Evolutionary conservation across 2,113 vertebrate species (phyloP), one percentile per base, ranked within the genome.

Genomic region (Amphilophus citrinellus): DNA sequence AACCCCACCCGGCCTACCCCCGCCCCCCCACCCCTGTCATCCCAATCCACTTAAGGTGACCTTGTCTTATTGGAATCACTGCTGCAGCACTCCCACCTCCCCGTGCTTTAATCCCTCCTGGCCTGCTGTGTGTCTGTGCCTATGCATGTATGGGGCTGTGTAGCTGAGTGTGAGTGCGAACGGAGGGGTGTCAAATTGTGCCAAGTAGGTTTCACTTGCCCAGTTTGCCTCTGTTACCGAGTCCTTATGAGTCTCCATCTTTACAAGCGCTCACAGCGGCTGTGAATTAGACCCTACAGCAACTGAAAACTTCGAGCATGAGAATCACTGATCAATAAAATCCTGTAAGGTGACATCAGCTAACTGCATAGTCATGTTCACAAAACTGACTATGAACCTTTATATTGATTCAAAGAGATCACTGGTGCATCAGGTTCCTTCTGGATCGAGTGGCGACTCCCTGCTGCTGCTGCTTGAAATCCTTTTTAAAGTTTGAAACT

Each of bases 31-130:
- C 6, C 22, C 56, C 56, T 37, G 2, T 58, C 77, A 80, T 84
- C 87, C 79, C 83, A 84, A 90, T 84, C 84, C 92, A 89, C 84
- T 91, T 89, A 87, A 91, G 89, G 91, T 93, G 89, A 95, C 94
- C 94, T 94, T 93, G 91, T 91, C 65, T 91, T 87, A 83, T 59
- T 89, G 89, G 90, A 86, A 87, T 60, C 84, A 10, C 71, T 81
- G 83, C 86, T 85, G 87, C 88, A 86, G 80, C 20, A 2, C 80
- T 79, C 80, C 86, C 83, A 17, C 84, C 83, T 63, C 79, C 82
- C 84, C 10, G 0, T 0, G 8, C 88, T 86, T 53, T 79, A 71
- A 81, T 91, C 85, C 90, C 89, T 61, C 20, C 77, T 75, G 89
- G 82, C 86, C 84, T 60, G 47, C 85, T 77, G 56, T 65, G 62